A percentile compares a stretch with the other conserved stretches of the same genome.
These are phyloP conservation scores for Eristalinus sepulchralis DNA, from an alignment of 2,888 invertebrate genomes.

Conservation along the genomic window DNA sequence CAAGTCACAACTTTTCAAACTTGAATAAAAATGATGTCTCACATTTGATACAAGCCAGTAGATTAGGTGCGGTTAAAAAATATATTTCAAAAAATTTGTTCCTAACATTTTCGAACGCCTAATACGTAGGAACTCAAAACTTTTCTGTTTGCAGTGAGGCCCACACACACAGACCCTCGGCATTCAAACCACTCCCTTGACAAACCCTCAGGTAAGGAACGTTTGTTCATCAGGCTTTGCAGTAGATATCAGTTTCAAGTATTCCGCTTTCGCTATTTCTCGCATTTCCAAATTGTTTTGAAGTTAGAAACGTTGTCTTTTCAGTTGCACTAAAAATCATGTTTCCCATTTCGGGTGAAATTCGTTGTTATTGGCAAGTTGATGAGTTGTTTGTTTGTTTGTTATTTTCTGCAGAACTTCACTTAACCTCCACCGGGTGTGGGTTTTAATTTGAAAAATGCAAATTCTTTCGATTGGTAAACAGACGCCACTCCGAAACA, in stretches of 20 bases:
- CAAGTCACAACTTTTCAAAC: no score
- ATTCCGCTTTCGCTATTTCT: not conserved
- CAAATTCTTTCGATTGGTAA: not conserved
- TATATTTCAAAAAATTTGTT: no score
- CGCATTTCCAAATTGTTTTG: no score
- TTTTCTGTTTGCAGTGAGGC: not conserved
- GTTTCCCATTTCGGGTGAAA: not conserved
- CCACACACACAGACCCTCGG: not conserved
- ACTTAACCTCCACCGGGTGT: not conserved
- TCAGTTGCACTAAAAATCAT: not conserved
- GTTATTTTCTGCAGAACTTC: no score
- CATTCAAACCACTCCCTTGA: not conserved
- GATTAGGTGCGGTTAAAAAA: no score
- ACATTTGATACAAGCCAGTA: no score
- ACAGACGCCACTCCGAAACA: not conserved
- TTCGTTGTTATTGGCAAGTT: not conserved
- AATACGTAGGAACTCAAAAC: not conserved
- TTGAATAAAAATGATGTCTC: no score
- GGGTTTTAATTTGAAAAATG: not conserved
- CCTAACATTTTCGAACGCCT: no score
- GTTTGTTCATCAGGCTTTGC: not conserved
- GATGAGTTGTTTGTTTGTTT: no score
- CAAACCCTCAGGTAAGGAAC: conserved; percentile 1
- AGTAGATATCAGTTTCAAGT: not conserved
- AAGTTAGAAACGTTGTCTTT: not conserved